Evolutionary conservation across 2,888 invertebrate genomes (phyloP).

Genomic region (Gnatocerus cornutus): DNA sequence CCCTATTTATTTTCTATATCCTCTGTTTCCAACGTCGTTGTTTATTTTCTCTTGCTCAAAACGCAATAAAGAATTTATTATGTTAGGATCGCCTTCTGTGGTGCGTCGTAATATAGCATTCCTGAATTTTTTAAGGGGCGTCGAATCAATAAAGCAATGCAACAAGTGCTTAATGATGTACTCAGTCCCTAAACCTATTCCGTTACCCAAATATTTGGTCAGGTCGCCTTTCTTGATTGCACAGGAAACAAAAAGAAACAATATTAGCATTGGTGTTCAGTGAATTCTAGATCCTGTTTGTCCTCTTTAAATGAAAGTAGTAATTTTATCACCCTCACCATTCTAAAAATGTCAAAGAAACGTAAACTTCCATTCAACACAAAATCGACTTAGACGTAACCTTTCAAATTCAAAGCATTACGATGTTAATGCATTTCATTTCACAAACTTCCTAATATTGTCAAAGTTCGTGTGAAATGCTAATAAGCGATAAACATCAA

Average conservation of each 20-base stretch:
- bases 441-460: slow-evolving; percentile 22
- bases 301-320: slow-evolving; percentile 22
- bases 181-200: slow-evolving; percentile 43
- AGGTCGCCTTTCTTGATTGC: slow-evolving; percentile 40
- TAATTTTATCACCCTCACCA: background rate
- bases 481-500: slow-evolving; percentile 35
- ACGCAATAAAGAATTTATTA: slow-evolving; percentile 18
- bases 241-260: slow-evolving; percentile 46
- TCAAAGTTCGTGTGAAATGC: slow-evolving; percentile 31
- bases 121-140: slow-evolving; percentile 34
- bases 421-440: slow-evolving; percentile 11
- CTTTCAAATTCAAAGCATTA: slow-evolving; percentile 10
- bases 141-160: slow-evolving; percentile 46
- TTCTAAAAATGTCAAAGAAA: slow-evolving; percentile 12
- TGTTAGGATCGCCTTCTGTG: slow-evolving; percentile 18
- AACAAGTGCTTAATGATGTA: slow-evolving; percentile 51
- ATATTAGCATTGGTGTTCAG: slow-evolving; percentile 43
- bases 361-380: background rate
- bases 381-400: slow-evolving; percentile 5
- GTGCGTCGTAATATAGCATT: slow-evolving; percentile 21
- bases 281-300: slow-evolving; percentile 13
- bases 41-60: slow-evolving; percentile 16
- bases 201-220: slow-evolving; percentile 45
- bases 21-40: background rate
- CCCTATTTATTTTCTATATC: background rate